Base-by-base conservation (phyloP, 2,888 invertebrate species). In the Sarcophaga rosellei region DNA sequence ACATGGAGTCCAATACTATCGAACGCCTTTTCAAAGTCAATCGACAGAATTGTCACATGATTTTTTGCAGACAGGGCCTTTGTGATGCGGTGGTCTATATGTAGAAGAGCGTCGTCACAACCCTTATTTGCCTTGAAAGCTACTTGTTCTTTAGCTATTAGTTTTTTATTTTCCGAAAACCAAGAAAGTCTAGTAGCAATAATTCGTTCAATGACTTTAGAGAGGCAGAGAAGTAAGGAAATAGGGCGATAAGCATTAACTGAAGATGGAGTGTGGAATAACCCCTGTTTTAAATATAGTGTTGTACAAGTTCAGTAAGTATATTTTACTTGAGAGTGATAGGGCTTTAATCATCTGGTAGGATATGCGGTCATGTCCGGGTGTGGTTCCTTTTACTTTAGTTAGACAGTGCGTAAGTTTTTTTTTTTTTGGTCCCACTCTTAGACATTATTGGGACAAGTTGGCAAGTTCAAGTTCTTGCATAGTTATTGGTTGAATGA, bases 1-100 rank as follows among this genome's bases (percentile, higher is more conserved):
- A 25, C 25, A 4, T 25, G 25, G 25, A 25, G 25, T 25, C 25
- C 4, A 25, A 25, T 25, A 4, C 25, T 25, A 25, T 25, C 25
- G 4, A 25, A 25, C 25, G 25, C 25, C 1, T 25, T 6, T 25
- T 25, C 25, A 25, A 25, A 25, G 6, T 85, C 76, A 44, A 82
- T 66, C 4, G 78, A 79, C 1, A 86, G 68, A 15, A 86, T 63
- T 20, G 83, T 74, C 4, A 63, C 57, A n/a, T 86, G 86, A 23
- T 83, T 83, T 4, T 17, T 73, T 11, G 76, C n/a, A 1, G 79
- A 80, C 2, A 82, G 15, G 12, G 59, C 44, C 3, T 82, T 78
- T 15, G 78, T 66, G 6, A 72, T 45, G 8, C 61, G 59, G 4
- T 53, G 20, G 21, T 82, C 79, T 1, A 78, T 44, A 44, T 69